Evolutionary conservation across 2,113 vertebrate species (phyloP).

Genomic region (Raja brachyura): DNA sequence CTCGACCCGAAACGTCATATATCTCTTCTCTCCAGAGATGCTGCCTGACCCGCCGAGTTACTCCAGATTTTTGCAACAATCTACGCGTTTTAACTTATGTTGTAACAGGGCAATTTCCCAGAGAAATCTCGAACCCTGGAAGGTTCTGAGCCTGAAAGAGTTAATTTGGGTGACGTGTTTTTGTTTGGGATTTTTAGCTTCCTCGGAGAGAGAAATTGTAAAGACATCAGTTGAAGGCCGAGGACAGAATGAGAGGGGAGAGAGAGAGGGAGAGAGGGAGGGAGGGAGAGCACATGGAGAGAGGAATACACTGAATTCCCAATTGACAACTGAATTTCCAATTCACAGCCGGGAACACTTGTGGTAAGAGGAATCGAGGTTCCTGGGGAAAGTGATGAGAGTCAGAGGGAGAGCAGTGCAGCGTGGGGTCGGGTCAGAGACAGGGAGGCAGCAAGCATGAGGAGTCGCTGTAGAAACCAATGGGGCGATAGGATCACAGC

Average conservation of each 20-base stretch:
- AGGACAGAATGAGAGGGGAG: not conserved
- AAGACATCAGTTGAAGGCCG: not conserved
- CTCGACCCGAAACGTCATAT: too few species aligned
- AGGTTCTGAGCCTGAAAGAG: not conserved
- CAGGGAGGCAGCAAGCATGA: not conserved
- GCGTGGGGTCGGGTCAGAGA: not conserved
- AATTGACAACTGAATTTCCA: too few species aligned
- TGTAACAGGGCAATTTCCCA: not conserved
- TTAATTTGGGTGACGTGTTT: slow-evolving; percentile 12
- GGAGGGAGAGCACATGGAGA: not conserved
- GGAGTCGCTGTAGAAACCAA: too few species aligned
- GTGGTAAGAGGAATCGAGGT: not conserved
- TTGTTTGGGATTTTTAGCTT: not conserved
- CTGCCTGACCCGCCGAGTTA: too few species aligned
- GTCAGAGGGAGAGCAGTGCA: not conserved
- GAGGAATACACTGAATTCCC: not conserved
- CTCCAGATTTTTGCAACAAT: too few species aligned
- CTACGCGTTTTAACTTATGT: too few species aligned
- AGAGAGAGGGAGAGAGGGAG: not conserved
- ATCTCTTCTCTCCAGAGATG: too few species aligned
- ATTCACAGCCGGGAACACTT: too few species aligned
- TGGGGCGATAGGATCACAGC: not conserved
- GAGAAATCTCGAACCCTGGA: not conserved
- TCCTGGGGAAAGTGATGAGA: not conserved
- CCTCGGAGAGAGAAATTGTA: not conserved